Evolutionary conservation across 2,888 invertebrate genomes (phyloP).

Genomic region (Philonicus albiceps): DNA sequence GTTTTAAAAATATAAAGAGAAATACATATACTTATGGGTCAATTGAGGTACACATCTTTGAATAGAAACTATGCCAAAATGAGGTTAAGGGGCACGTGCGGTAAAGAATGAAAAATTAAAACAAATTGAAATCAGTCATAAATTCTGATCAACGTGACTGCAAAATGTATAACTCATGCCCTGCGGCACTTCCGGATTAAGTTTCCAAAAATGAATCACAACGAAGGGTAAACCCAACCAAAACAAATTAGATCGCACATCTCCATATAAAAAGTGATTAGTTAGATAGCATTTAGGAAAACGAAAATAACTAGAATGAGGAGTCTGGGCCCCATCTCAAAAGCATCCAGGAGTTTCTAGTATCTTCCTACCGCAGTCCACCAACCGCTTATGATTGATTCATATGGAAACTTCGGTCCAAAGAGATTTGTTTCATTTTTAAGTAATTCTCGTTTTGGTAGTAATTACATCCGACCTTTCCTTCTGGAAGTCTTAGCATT

Average conservation of each 20-base stretch:
- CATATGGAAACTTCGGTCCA: not conserved
- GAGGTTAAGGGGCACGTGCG: not conserved
- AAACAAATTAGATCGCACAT: not conserved
- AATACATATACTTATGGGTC: no score
- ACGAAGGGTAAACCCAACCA: not conserved
- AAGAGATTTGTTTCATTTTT: not conserved
- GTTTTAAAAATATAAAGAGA: no score
- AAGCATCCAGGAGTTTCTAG: not conserved
- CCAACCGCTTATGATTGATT: constrained; percentile 5
- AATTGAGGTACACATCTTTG: no score
- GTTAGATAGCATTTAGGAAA: not conserved
- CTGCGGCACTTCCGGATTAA: not conserved
- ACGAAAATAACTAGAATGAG: not conserved
- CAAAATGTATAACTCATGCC: not conserved
- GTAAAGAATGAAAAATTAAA: not conserved
- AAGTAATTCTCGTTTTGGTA: not conserved
- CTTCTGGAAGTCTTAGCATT: not conserved
- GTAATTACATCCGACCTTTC: not conserved
- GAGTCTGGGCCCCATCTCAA: not conserved
- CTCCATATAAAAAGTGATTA: not conserved
- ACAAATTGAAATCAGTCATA: not conserved
- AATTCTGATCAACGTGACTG: not conserved
- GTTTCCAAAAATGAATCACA: not conserved
- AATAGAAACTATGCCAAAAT: not conserved
- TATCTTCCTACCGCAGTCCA: not conserved